Base-by-base conservation (phyloP, 2,888 invertebrate genomes). In the Macaria notata region DNA sequence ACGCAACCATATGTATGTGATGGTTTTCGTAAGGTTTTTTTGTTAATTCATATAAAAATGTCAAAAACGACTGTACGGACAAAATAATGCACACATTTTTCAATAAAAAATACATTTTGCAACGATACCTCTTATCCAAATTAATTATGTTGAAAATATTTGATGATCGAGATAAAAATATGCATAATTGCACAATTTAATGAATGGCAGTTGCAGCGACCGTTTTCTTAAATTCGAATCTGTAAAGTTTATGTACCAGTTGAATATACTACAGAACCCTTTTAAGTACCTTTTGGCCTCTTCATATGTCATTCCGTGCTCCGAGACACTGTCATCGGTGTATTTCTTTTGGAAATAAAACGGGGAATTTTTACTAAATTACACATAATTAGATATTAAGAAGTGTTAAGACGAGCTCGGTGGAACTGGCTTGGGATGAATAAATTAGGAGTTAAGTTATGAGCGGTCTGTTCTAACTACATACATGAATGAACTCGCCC, bases 361-460 rank as follows among this genome's bases (percentile, higher is more conserved):
- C 50, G 43, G 56, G 49, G 56, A 61, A 60, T 62, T 64, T 60
- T 62, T 49, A 54, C 59, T 62, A 63, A 68, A 65, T 63, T 61
- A 62, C 62, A 74, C 72, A 75, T 84, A 82, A 82, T 84, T 80
- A 83, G 76, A 76, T 75, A 73, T 69, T 73, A 60, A 54, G 72
- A 83, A 75, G 81, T 79, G 81, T 76, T 77, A 78, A 75, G 70
- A 72, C 73, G 76, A 75, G 74, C 77, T 81, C 73, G 73, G 75
- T 76, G 72, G 79, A 84, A 84, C 83, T 82, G 84, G 84, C 83
- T 82, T 78, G 68, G 81, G 75, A 84, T 76, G 86, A 86, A 91
- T 91, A 91, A 90, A 91, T 91, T 90, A 89, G 79, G 81, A 85
- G 90, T 84, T 88, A 91, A 91, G 83, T 91, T 91, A 91, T 91